Percentiles rank a stretch among this genome's conserved stretches.
Conservation (phyloP, 2,888 invertebrate genomes). For the Pimpla rufipes region DNA sequence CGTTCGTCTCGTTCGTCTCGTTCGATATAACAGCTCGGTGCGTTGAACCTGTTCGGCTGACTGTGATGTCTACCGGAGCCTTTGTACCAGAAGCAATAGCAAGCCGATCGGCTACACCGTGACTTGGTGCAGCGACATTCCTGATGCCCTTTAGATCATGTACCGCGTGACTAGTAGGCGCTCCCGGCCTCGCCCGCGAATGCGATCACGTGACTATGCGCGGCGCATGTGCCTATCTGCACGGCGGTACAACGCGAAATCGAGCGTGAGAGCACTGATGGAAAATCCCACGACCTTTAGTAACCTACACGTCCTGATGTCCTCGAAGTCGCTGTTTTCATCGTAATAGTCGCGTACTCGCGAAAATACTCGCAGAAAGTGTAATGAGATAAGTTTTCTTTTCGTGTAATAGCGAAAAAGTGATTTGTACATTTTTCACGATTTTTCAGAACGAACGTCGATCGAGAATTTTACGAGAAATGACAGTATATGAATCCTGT, state of each 20-base stretch:
- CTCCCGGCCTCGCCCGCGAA: slow-evolving; percentile 8
- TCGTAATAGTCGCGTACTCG: background rate
- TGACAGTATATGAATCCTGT: no score
- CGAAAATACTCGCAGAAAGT: no score
- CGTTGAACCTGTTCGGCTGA: slow-evolving; percentile 10
- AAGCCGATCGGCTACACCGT: slow-evolving; percentile 8
- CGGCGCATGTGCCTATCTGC: background rate
- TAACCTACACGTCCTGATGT: slow-evolving; percentile 16
- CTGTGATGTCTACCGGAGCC: slow-evolving; percentile 13
- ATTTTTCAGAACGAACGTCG: no score
- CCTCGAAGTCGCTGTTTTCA: slow-evolving; percentile 1
- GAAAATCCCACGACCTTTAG: slow-evolving; percentile 51
- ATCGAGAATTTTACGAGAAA: no score
- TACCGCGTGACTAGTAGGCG: slow-evolving; percentile 7
- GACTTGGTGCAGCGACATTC: slow-evolving; percentile 11
- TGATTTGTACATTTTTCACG: no score
- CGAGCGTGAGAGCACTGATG: slow-evolving; percentile 41
- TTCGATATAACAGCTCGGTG: slow-evolving; percentile 9
- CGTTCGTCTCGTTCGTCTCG: slow-evolving; percentile 7
- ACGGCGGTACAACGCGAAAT: background rate
- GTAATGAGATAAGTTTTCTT: background rate
- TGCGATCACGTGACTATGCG: background rate
- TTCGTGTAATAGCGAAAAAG: background rate
- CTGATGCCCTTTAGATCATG: slow-evolving; percentile 18
- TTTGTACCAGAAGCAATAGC: background rate